Conservation (phyloP, 2,888 invertebrate genomes). For the Caenorhabditis sulstoni region DNA sequence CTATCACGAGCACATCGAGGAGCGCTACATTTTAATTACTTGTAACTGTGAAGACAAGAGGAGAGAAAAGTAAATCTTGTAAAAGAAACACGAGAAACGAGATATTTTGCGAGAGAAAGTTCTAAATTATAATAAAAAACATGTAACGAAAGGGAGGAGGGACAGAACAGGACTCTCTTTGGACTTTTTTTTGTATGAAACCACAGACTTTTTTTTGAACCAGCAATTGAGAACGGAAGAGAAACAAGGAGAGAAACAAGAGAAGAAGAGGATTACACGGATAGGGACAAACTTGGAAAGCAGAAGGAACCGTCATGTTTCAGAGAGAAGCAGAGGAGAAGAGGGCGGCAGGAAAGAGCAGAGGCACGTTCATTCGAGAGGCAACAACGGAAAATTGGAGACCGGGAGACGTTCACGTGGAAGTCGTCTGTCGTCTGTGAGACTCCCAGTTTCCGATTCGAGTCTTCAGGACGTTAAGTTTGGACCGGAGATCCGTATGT, state of each 20-base stretch:
- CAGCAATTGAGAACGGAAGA: constrained; percentile 54
- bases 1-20: constrained; percentile 49
- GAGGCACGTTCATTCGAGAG: constrained; percentile 10
- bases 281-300: constrained; percentile 35
- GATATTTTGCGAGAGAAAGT: constrained; percentile 23
- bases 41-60: constrained; percentile 17
- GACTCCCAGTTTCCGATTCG: constrained; percentile 70
- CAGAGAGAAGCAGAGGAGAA: constrained; percentile 3
- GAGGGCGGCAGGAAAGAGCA: not conserved
- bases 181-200: constrained; percentile 34
- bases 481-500: constrained; percentile 72
- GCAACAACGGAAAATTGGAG: not conserved
- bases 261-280: constrained; percentile 8
- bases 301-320: constrained; percentile 50
- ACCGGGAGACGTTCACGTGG: constrained; percentile 26
- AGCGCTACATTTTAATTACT: constrained; percentile 23
- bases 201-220: constrained; percentile 48
- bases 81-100: constrained; percentile 42
- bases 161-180: constrained; percentile 19
- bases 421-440: constrained; percentile 20
- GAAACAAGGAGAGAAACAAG: constrained; percentile 34
- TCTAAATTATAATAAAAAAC: constrained; percentile 5
- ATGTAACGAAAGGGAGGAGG: constrained; percentile 10
- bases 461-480: constrained; percentile 70
- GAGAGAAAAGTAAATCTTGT: not conserved